Evolutionary conservation across 2,113 vertebrate species (phyloP), one percentile per base, ranked within the genome.

Genomic region (Trichomycterus rosablanca): DNA sequence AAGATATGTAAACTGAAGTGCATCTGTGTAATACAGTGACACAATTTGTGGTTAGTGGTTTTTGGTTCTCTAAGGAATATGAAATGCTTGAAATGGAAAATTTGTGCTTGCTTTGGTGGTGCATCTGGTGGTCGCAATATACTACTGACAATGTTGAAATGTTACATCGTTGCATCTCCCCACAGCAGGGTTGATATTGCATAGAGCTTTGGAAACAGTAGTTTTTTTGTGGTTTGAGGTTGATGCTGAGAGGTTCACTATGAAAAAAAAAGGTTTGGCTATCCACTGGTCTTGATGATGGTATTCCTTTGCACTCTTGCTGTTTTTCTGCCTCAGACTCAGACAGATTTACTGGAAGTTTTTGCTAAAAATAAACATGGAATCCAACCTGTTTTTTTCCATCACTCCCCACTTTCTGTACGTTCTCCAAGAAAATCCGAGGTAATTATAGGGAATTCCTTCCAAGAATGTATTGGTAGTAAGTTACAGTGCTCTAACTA

Each of bases 11-110:
- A 35, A 35, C 14, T 35, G 34, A 35, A 12, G 34, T 12, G 14
- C 34, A 35, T 12, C 34, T 35, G 34, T 8, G 34, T 35, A 12
- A 11, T 35, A n/a, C n/a, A n/a, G n/a, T n/a, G n/a, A n/a, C n/a
- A n/a, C n/a, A n/a, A n/a, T 35, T 35, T 35, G 34, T 35, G 9
- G 34, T 8, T 9, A 12, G 9, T 11, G 9, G 34, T 11, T 35
- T 26, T 57, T 22, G 49, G 3, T 32, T 20, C 55, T 60, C 49
- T 28, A 59, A 70, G 11, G n/a, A n/a, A 23, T 35, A 11, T 35
- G 14, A 35, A 35, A 35, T 12, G 9, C 9, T 35, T 12, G 14
- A 35, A 12, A 11, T 11, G 34, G 34, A 35, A 12, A 35, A 35
- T 35, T 4, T 35, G 34, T 35, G 14, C 34, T 35, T 35, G 14